phyloP scores from a whole-genome alignment of 2,113 vertebrate genomes.

The Otus sunia region DNA sequence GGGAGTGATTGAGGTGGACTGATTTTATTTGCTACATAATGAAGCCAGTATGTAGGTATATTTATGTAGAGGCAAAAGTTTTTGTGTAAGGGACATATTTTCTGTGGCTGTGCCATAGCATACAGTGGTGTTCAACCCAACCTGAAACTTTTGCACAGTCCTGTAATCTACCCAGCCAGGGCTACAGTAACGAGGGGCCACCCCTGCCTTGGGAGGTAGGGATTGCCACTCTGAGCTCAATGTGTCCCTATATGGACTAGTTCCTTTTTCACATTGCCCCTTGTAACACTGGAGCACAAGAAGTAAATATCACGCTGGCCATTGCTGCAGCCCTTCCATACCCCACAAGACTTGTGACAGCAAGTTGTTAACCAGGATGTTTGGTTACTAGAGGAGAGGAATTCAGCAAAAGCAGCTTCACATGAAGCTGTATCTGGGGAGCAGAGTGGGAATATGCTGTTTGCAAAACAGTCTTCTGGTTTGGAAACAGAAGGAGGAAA shows the following conservation, averaged over 20 bases:
- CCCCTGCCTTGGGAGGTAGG: neutral
- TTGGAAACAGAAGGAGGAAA: neutral
- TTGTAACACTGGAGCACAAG: neutral
- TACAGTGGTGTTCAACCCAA: neutral
- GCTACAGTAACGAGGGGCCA: neutral
- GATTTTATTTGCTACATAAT: neutral
- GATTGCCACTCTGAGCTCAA: neutral
- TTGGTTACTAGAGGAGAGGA: neutral
- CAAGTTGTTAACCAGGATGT: neutral
- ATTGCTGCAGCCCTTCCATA: neutral
- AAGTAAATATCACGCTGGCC: neutral
- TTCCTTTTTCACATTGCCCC: neutral
- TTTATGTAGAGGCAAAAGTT: neutral
- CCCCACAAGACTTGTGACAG: neutral
- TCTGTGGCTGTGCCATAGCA: neutral
- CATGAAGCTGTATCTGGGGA: neutral
- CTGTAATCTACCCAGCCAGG: neutral
- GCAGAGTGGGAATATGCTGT: neutral
- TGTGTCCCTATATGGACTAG: neutral
- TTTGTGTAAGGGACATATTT: neutral
- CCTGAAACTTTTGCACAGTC: neutral
- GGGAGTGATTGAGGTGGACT: neutral
- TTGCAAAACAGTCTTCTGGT: neutral
- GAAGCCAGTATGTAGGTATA: neutral
- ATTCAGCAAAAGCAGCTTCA: neutral